Evolutionary conservation across 2,888 invertebrate genomes (phyloP).

Genomic region (Synergus gifuensis): DNA sequence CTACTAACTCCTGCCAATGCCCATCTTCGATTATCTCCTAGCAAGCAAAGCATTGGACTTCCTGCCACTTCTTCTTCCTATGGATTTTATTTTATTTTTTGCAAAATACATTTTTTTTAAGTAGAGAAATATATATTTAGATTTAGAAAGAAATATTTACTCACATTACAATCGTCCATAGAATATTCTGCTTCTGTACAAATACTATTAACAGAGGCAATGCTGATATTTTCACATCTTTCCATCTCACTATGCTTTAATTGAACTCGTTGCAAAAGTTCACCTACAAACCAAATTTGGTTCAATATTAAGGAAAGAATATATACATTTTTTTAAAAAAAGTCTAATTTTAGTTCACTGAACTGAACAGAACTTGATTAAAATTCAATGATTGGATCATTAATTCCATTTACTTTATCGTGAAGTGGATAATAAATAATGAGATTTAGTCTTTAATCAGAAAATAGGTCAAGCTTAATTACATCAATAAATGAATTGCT

Average conservation of each 20-base stretch:
- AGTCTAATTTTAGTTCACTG: neutral
- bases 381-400: neutral
- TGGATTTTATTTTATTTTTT: constrained; percentile 4
- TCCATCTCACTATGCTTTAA: constrained; percentile 88
- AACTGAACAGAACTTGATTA: neutral
- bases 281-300: constrained; percentile 74
- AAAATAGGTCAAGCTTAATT: constrained; percentile 21
- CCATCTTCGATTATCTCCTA: constrained; percentile 86
- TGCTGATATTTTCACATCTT: constrained; percentile 91
- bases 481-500: constrained; percentile 18
- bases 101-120: too few species aligned
- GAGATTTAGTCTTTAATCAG: constrained; percentile 1
- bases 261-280: constrained; percentile 89
- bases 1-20: constrained; percentile 89
- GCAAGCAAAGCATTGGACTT: constrained; percentile 90
- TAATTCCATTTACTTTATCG: neutral
- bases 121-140: too few species aligned
- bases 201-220: constrained; percentile 89
- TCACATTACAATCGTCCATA: constrained; percentile 90
- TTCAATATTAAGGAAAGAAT: neutral
- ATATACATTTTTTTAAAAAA: neutral
- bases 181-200: constrained; percentile 90
- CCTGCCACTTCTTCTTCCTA: constrained; percentile 94
- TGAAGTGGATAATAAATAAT: neutral
- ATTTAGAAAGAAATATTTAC: constrained; percentile 67